Conservation (phyloP, 2,888 invertebrate genomes). For the Harmothoe impar region DNA sequence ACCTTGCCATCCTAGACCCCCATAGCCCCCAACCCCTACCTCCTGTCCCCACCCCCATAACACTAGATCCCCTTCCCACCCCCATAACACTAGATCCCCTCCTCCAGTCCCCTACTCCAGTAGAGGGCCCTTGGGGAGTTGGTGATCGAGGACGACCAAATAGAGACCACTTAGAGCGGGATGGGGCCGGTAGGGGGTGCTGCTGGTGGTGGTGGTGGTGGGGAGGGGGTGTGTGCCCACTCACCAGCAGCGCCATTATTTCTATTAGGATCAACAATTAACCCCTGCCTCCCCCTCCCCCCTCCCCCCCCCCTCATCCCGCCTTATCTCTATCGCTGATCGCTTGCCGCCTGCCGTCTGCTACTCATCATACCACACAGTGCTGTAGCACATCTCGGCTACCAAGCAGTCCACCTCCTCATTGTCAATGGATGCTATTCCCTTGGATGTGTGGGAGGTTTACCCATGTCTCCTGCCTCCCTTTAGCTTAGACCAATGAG, state of each 20-base stretch:
- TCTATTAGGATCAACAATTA: conserved; percentile 62
- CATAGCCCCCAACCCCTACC: neutral
- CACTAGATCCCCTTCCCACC: neutral
- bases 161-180: conserved; percentile 53
- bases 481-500: too few species aligned
- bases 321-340: too few species aligned
- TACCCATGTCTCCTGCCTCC: too few species aligned
- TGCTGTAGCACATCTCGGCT: too few species aligned
- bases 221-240: neutral
- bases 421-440: too few species aligned
- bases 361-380: too few species aligned
- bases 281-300: neutral
- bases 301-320: too few species aligned
- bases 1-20: neutral
- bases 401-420: too few species aligned
- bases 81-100: neutral
- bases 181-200: neutral
- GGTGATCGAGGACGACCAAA: conserved; percentile 25
- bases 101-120: neutral
- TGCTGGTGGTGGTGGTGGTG: neutral
- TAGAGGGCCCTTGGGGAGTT: neutral
- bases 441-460: too few species aligned
- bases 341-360: too few species aligned
- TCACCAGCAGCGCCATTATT: conserved; percentile 44
- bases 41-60: neutral